Evolutionary conservation across 2,888 invertebrate genomes (phyloP).

Genomic region (Shargacucullia verbasci): DNA sequence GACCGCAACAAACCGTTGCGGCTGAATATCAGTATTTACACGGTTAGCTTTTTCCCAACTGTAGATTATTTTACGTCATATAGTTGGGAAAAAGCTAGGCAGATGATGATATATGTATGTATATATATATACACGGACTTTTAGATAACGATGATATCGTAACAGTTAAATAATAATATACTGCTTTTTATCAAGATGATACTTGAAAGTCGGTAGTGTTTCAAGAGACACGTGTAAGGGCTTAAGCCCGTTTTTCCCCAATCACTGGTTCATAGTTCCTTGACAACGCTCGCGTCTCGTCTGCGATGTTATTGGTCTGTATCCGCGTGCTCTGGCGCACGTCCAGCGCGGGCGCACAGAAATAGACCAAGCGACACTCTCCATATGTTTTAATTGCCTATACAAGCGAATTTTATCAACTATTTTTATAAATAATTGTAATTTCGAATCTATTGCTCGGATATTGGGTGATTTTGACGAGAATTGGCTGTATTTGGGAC

Average conservation of each 20-base stretch:
- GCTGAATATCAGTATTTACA: no score
- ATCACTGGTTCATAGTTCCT: conserved; percentile 17
- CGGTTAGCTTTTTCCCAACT: no score
- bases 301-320: conserved; percentile 37
- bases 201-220: no score
- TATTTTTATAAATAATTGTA: conserved; percentile 61
- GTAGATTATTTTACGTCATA: no score
- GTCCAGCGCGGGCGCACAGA: conserved; percentile 67
- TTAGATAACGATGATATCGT: no score
- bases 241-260: conserved; percentile 6
- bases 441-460: conserved; percentile 44
- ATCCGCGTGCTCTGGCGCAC: conserved; percentile 63
- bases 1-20: no score
- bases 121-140: no score
- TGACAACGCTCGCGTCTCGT: conserved; percentile 39
- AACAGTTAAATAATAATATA: no score
- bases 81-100: no score
- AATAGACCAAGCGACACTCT: conserved; percentile 74
- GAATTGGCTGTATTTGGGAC: conserved; percentile 3
- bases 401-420: conserved; percentile 63
- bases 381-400: conserved; percentile 70
- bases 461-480: conserved; percentile 37
- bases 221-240: not conserved
- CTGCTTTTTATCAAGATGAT: no score
- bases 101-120: no score